phyloP scores from a whole-genome alignment of 2,888 invertebrate species.

The Chrysodeixis includens region DNA sequence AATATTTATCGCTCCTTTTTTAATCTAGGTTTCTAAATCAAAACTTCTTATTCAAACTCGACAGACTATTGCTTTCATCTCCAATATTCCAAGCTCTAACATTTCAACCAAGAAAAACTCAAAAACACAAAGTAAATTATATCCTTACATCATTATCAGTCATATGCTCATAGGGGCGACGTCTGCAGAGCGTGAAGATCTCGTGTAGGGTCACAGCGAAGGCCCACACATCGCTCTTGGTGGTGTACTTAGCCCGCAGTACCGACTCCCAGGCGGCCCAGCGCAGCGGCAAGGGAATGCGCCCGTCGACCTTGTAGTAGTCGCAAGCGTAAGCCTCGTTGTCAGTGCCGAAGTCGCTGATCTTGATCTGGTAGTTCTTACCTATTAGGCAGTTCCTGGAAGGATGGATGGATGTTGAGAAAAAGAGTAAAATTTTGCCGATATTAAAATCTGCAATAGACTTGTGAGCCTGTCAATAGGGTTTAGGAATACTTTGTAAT shows the following conservation, averaged over 20 bases:
- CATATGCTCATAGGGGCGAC: constrained; percentile 93
- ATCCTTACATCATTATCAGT: constrained; percentile 92
- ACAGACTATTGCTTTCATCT: no score
- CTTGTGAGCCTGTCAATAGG: no score
- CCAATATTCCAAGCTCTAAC: no score
- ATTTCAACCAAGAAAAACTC: no score
- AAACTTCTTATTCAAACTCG: no score
- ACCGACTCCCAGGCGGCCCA: constrained; percentile 98
- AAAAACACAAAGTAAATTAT: no score
- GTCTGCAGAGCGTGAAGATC: constrained; percentile 93
- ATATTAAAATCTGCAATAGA: no score
- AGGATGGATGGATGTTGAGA: not conserved
- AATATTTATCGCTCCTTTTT: no score
- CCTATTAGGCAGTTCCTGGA: constrained; percentile 95
- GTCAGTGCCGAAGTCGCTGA: constrained; percentile 96
- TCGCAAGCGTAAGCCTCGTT: constrained; percentile 94
- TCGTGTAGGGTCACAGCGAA: constrained; percentile 97
- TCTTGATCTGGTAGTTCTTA: constrained; percentile 94
- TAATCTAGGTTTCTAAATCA: no score
- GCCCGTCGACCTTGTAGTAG: constrained; percentile 94
- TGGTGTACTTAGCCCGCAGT: constrained; percentile 94
- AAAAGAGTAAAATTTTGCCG: no score
- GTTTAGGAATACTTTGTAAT: no score
- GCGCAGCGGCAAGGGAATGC: constrained; percentile 94
- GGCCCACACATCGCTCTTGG: constrained; percentile 97